A percentile compares a stretch with the other conserved stretches of the same genome.
phyloP scores from a whole-genome alignment of 2,113 vertebrate genomes.

The Lophius piscatorius region DNA sequence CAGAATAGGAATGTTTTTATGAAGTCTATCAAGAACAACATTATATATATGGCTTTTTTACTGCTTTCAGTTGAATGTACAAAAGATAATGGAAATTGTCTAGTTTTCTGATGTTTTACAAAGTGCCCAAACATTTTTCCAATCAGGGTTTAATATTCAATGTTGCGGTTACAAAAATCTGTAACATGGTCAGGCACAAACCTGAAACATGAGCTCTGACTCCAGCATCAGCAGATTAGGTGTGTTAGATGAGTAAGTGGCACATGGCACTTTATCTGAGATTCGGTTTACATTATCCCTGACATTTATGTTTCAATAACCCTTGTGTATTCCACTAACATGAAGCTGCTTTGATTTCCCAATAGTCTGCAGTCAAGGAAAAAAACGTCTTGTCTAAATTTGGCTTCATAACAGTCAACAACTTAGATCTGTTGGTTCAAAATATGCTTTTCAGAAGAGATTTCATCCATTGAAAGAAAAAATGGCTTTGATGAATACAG shows the following conservation, averaged over 20 bases:
- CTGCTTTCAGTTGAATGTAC: no score
- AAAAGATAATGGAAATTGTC: no score
- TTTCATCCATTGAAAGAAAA: background rate
- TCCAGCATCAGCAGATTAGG: constrained; percentile 13
- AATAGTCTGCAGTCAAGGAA: constrained; percentile 37
- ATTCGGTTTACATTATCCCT: constrained; percentile 48
- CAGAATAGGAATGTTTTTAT: no score
- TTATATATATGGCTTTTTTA: no score
- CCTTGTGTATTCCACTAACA: constrained; percentile 58
- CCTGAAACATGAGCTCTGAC: constrained; percentile 30
- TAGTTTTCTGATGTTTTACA: no score
- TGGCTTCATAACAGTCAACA: constrained; percentile 19
- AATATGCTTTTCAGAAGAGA: background rate
- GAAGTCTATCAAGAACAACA: no score
- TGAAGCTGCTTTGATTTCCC: constrained; percentile 70
- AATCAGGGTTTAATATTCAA: no score
- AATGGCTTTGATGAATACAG: constrained; percentile 1
- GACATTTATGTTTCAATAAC: constrained; percentile 66
- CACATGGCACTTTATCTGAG: constrained; percentile 30
- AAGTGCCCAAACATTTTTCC: no score
- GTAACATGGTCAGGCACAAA: constrained; percentile 17
- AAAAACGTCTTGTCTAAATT: constrained; percentile 52
- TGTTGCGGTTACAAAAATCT: no score
- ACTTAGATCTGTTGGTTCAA: constrained; percentile 12
- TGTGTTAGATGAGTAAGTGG: constrained; percentile 45